These are phyloP conservation scores for Lasaia peninsularis DNA, from an alignment of 1,140 invertebrate genomes.

Conservation along the genomic window DNA sequence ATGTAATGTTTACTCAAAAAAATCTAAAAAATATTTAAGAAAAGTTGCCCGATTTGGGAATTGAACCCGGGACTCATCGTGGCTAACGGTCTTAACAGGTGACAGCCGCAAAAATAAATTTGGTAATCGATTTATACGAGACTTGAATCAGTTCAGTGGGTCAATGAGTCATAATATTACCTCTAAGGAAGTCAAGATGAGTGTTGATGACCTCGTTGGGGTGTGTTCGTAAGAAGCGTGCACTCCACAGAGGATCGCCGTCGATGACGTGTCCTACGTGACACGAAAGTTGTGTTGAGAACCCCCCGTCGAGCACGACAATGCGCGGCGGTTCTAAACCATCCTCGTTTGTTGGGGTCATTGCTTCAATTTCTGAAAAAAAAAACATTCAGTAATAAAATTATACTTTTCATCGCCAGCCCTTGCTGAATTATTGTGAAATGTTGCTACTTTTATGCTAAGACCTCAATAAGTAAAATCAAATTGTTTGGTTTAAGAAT, in stretches of 20 bases:
- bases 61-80: no score
- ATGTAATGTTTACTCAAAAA: no score
- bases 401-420: no score
- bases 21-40: no score
- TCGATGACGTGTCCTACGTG: constrained; percentile 84
- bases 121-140: no score
- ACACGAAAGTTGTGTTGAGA: constrained; percentile 85
- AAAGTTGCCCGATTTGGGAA: no score
- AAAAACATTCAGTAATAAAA: neutral
- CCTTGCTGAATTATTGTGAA: no score
- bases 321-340: constrained; percentile 58
- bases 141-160: neutral
- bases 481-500: no score
- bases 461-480: no score
- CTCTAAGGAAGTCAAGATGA: constrained; percentile 86
- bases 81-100: no score
- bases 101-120: no score
- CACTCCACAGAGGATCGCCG: constrained; percentile 89
- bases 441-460: no score
- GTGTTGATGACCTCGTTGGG: constrained; percentile 85
- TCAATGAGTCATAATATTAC: constrained; percentile 33
- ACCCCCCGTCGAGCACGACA: constrained; percentile 86
- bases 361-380: constrained; percentile 21
- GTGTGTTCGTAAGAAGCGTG: constrained; percentile 84
- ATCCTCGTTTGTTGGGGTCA: constrained; percentile 56